Percentiles rank a stretch among this genome's conserved stretches.
These are phyloP conservation scores for Passerina amoena DNA, from an alignment of 2,113 vertebrate species.

Conservation along the genomic window DNA sequence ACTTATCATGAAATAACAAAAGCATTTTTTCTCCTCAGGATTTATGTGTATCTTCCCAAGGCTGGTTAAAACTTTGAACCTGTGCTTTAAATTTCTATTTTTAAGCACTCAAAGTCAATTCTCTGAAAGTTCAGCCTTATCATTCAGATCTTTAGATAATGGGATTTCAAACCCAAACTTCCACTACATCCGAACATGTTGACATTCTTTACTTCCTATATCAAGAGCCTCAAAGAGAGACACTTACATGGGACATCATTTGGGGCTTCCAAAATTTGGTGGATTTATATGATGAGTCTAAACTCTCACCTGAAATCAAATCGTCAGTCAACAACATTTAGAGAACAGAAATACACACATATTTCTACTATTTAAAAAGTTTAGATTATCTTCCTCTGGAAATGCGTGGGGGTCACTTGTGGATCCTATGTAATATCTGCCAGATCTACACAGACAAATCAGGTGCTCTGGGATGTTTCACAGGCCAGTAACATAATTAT, in stretches of 20 bases:
- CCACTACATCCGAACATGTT: neutral
- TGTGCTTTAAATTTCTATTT: neutral
- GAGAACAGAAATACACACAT: accelerated
- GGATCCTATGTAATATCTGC: neutral
- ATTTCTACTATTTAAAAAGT: neutral
- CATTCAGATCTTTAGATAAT: neutral
- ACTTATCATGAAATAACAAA: neutral
- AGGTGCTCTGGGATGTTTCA: neutral
- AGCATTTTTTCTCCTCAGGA: neutral
- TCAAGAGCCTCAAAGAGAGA: neutral
- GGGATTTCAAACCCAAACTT: neutral
- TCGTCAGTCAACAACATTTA: neutral
- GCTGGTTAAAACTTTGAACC: neutral
- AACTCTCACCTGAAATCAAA: neutral
- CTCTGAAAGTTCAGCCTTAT: neutral
- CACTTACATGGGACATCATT: neutral
- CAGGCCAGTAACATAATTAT: neutral
- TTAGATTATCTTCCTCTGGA: neutral
- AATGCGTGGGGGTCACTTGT: neutral
- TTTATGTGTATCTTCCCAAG: neutral
- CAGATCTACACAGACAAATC: accelerated
- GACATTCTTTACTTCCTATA: neutral
- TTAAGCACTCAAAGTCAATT: neutral
- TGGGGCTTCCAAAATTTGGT: neutral
- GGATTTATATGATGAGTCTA: neutral